phyloP scores from a whole-genome alignment of 53 echinoderm and acorn worm genomes.

The Echinometra lucunter region DNA sequence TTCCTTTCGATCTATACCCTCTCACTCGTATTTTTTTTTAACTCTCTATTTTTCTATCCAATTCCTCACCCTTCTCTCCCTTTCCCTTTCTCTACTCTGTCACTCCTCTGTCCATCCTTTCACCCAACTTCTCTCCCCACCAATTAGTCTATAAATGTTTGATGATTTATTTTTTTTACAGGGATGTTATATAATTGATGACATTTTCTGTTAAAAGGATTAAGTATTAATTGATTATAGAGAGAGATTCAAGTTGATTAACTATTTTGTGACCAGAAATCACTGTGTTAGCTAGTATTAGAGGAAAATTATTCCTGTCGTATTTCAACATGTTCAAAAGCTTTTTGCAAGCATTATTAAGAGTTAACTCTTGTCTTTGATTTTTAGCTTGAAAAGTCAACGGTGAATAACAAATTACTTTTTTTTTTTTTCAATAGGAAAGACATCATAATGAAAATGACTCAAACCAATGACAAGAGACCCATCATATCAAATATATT shows the following conservation, averaged over 20 bases:
- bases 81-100: background rate
- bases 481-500: conserved; percentile 32
- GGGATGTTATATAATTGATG: too few relatives aligned
- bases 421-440: too few relatives aligned
- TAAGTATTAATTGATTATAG: too few relatives aligned
- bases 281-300: background rate
- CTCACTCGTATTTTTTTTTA: too few relatives aligned
- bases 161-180: too few relatives aligned
- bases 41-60: background rate
- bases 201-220: too few relatives aligned
- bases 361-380: background rate
- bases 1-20: too few relatives aligned
- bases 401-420: background rate
- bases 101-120: background rate
- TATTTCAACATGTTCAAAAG: background rate
- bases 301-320: background rate
- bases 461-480: background rate
- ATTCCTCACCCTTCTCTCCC: background rate
- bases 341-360: background rate
- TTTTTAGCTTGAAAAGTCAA: background rate
- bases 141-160: background rate
- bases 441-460: too few relatives aligned
- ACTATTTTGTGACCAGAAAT: background rate
- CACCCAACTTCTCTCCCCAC: background rate
- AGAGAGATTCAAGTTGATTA: background rate